phyloP scores from a whole-genome alignment of 2,888 invertebrate species.

The Agrotis segetum region DNA sequence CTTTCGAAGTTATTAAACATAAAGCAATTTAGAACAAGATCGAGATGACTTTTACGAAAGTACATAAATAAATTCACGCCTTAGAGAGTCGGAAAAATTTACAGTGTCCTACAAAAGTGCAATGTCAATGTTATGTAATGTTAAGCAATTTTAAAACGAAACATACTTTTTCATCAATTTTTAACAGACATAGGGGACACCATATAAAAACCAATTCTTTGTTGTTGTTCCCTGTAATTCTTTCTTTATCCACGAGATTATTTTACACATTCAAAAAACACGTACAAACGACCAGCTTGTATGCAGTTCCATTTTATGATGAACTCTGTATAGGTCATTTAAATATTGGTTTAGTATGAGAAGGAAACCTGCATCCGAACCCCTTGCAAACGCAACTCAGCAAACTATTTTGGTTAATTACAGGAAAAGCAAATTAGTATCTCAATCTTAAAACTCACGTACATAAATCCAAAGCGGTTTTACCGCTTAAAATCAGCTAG shows the following conservation, averaged over 20 bases:
- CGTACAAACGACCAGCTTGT: background rate
- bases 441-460: background rate
- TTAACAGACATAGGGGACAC: no score
- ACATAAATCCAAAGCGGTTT: no score
- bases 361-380: background rate
- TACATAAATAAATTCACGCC: slow-evolving; percentile 7
- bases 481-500: background rate
- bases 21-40: slow-evolving; percentile 19
- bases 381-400: background rate
- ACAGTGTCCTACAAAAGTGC: background rate
- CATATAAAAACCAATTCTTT: no score
- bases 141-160: no score
- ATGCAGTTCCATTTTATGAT: no score
- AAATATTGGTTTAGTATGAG: background rate
- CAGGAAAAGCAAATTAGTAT: background rate
- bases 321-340: background rate
- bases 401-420: background rate
- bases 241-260: no score
- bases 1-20: slow-evolving; percentile 36
- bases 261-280: background rate
- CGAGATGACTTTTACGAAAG: background rate
- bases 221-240: no score
- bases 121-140: no score
- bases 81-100: background rate
- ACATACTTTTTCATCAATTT: no score